Evolutionary conservation across 2,888 invertebrate species (phyloP).

Genomic region (Coelogynopora nodosa): DNA sequence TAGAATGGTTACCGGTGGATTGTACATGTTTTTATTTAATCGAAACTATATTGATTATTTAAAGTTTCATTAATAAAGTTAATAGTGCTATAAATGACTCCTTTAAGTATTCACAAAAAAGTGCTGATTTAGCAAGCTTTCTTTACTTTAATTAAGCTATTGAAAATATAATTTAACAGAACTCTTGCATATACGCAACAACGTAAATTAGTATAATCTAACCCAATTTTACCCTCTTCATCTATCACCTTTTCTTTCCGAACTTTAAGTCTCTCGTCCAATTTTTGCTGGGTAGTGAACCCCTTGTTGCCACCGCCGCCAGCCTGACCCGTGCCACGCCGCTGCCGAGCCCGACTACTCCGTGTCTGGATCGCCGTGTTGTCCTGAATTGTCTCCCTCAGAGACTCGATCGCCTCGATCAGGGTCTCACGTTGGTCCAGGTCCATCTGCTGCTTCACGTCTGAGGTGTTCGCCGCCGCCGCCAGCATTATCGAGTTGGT

Average conservation of each 20-base stretch:
- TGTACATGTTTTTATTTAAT: too few relatives aligned
- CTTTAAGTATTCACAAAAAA: too few relatives aligned
- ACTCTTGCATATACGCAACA: too few relatives aligned
- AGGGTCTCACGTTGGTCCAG: slow-evolving; percentile 46
- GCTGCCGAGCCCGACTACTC: not conserved
- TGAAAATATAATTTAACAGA: too few relatives aligned
- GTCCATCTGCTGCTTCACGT: not conserved
- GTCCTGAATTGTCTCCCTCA: slow-evolving; percentile 50
- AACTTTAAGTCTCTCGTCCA: slow-evolving; percentile 35
- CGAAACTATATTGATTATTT: too few relatives aligned
- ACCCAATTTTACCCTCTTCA: too few relatives aligned
- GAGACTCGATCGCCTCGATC: slow-evolving; percentile 50
- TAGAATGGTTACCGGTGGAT: too few relatives aligned
- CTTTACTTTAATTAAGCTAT: too few relatives aligned
- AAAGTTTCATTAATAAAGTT: too few relatives aligned
- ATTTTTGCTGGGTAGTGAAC: slow-evolving; percentile 9
- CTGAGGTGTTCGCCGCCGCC: not conserved
- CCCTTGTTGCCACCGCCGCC: not conserved
- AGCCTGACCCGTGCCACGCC: not conserved
- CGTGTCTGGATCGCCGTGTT: slow-evolving; percentile 49
- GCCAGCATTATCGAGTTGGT: not conserved
- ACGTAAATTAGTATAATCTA: too few relatives aligned
- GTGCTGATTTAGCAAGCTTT: too few relatives aligned
- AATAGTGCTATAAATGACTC: too few relatives aligned
- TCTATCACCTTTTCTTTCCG: slow-evolving; percentile 41